Evolutionary conservation across 2,797 vertebrate species (phyloP).

Genomic region (Lophotriccus pileatus): DNA sequence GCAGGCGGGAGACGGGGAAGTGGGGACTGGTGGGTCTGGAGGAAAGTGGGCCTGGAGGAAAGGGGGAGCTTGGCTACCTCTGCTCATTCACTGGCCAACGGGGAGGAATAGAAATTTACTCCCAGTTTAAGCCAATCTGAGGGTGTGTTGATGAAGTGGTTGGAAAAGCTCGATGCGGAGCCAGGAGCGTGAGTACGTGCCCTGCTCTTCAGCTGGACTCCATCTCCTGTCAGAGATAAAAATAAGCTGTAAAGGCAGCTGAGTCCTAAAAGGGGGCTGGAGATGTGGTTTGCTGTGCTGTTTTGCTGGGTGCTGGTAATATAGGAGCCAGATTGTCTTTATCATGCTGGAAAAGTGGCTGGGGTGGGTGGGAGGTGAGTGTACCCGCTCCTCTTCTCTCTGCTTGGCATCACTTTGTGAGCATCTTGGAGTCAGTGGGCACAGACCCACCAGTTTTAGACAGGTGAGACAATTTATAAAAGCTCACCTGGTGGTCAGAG

Average conservation of each 20-base stretch:
- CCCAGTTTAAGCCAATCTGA: conserved; percentile 24
- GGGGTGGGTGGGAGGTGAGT: not conserved
- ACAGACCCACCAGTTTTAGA: not conserved
- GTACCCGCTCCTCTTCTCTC: not conserved
- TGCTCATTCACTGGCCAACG: not conserved
- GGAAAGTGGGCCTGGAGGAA: not conserved
- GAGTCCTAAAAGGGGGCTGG: not conserved
- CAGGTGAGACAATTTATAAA: not conserved
- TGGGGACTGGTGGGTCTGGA: not conserved
- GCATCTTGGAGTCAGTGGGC: not conserved
- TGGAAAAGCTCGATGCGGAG: not conserved
- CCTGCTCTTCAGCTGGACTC: not conserved
- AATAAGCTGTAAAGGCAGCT: not conserved
- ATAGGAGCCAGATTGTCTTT: not conserved
- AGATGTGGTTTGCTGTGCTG: not conserved
- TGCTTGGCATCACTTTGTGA: not conserved
- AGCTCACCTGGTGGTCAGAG: not conserved
- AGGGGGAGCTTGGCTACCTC: not conserved
- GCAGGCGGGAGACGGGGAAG: not conserved
- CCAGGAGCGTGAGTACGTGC: not conserved
- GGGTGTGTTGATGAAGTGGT: conserved; percentile 16
- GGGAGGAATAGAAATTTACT: conserved; percentile 40
- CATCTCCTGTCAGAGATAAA: not conserved
- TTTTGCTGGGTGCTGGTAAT: not conserved
- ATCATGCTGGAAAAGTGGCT: not conserved